A percentile compares a stretch with the other conserved stretches of the same genome.
Evolutionary conservation across 1,140 invertebrate genomes (phyloP).

Genomic region (Tenebrio molitor): DNA sequence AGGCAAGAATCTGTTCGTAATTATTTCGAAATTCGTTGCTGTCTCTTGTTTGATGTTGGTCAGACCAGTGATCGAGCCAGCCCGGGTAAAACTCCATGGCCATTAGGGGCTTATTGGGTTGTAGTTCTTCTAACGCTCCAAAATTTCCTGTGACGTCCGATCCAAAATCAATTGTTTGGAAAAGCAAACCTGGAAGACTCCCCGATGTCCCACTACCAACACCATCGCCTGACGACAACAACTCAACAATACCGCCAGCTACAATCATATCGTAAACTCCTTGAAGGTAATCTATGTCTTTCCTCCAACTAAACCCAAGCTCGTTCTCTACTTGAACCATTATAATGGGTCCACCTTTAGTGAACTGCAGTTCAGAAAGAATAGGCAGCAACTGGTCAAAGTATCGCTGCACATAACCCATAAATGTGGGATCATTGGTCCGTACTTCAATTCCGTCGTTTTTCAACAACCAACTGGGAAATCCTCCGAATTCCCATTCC

Average conservation of each 20-base stretch:
- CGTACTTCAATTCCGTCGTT: constrained; percentile 66
- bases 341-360: constrained; percentile 71
- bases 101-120: constrained; percentile 52
- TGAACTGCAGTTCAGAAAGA: constrained; percentile 68
- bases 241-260: constrained; percentile 65
- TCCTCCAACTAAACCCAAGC: constrained; percentile 63
- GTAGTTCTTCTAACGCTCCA: constrained; percentile 41
- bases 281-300: constrained; percentile 66
- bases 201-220: constrained; percentile 30
- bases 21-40: constrained; percentile 50
- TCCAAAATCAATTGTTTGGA: constrained; percentile 50
- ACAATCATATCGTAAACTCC: constrained; percentile 62
- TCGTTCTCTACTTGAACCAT: constrained; percentile 71
- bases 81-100: constrained; percentile 54
- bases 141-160: constrained; percentile 14
- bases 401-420: constrained; percentile 67
- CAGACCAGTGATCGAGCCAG: constrained; percentile 49
- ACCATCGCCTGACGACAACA: constrained; percentile 69
- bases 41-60: constrained; percentile 50
- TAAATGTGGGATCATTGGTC: constrained; percentile 67
- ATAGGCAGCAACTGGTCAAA: constrained; percentile 67
- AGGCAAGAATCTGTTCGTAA: constrained; percentile 59
- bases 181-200: constrained; percentile 41
- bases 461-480: constrained; percentile 21
- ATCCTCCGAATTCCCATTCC: constrained; percentile 73